Conservation (phyloP, 1,140 invertebrate species). For the Bradynema listronoti region DNA sequence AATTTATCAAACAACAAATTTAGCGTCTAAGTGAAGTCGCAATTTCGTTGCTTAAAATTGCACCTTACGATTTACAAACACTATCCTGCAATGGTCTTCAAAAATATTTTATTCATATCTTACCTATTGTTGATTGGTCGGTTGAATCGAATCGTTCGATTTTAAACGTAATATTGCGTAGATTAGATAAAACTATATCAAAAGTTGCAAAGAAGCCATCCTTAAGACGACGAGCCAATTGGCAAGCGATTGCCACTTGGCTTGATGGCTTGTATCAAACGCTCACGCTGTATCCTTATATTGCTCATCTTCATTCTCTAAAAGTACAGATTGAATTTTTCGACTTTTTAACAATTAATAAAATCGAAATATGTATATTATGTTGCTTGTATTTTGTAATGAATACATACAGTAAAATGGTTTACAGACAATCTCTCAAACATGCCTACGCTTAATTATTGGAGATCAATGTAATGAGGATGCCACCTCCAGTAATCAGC, state of each 20-base stretch:
- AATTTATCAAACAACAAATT: slow-evolving; percentile 36
- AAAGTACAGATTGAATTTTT: slow-evolving; percentile 65
- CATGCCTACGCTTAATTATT: slow-evolving; percentile 62
- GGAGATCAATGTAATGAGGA: slow-evolving; percentile 48
- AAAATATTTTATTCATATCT: slow-evolving; percentile 61
- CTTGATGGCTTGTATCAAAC: slow-evolving; percentile 90
- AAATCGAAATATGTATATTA: no score
- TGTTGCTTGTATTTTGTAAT: no score
- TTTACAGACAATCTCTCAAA: slow-evolving; percentile 41
- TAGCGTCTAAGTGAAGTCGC: slow-evolving; percentile 90
- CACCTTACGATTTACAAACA: slow-evolving; percentile 88
- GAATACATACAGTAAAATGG: slow-evolving; percentile 53
- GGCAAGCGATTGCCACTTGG: slow-evolving; percentile 85
- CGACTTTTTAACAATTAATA: no score
- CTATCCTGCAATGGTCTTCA: slow-evolving; percentile 76
- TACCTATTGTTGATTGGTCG: slow-evolving; percentile 91
- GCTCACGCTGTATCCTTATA: slow-evolving; percentile 80
- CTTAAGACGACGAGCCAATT: slow-evolving; percentile 80
- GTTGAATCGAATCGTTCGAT: slow-evolving; percentile 85
- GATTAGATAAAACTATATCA: slow-evolving; percentile 90
- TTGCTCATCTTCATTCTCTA: slow-evolving; percentile 89
- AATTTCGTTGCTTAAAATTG: slow-evolving; percentile 88
- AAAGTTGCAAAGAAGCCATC: slow-evolving; percentile 93
- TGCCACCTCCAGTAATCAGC: background rate
- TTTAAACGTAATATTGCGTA: slow-evolving; percentile 78